These are phyloP conservation scores for Drosophila prosaltans DNA, from an alignment of 1,140 invertebrate genomes.

Conservation along the genomic window DNA sequence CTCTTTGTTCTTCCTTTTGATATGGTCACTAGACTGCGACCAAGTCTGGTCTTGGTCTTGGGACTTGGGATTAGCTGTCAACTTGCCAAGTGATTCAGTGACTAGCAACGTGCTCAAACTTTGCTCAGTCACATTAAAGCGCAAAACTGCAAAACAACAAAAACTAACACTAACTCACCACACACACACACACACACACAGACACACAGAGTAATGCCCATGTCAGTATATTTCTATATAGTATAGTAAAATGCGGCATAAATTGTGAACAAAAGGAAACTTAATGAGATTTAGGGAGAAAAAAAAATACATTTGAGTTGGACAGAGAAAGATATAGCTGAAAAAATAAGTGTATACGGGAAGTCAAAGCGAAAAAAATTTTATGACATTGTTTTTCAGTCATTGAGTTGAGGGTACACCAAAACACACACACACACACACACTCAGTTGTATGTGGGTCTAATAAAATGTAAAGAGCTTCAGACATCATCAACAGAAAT, in stretches of 20 bases:
- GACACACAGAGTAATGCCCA: neutral
- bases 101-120: conserved; percentile 35
- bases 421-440: too few relatives aligned
- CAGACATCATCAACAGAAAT: conserved; percentile 31
- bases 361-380: conserved; percentile 40
- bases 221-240: neutral
- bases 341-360: neutral
- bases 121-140: conserved; percentile 40
- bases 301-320: conserved; percentile 11
- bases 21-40: conserved; percentile 38
- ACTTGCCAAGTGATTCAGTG: conserved; percentile 15
- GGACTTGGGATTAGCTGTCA: conserved; percentile 18
- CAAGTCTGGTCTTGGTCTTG: conserved; percentile 4
- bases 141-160: conserved; percentile 20
- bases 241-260: conserved; percentile 17
- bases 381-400: conserved; percentile 59
- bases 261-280: conserved; percentile 37
- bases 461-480: conserved; percentile 69
- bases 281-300: conserved; percentile 71
- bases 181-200: neutral
- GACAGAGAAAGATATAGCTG: neutral
- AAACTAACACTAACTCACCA: conserved; percentile 26
- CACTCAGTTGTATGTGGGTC: conserved; percentile 19
- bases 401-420: too few relatives aligned
- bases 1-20: neutral